Evolutionary conservation across 2,888 invertebrate genomes (phyloP), one percentile per base, ranked within the genome.

Genomic region (Deilephila porcellus): DNA sequence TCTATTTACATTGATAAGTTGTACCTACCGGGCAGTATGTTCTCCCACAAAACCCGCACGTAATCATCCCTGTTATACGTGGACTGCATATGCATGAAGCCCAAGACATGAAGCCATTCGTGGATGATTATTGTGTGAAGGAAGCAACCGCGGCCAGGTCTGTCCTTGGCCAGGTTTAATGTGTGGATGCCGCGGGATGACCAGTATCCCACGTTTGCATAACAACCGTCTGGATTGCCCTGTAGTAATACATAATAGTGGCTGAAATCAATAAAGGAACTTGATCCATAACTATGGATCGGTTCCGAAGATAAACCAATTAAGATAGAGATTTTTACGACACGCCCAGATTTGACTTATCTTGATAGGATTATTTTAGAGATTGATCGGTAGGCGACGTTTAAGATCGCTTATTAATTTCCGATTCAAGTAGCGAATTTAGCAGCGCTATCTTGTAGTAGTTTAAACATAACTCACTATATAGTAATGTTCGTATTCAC

Each of bases 41-140:
- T 97, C 74, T 96, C 96, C 92, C 96, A 96, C 74, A 95, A 93
- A 77, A 98, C 97, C 76, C 93, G 93, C 8, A 98, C 97, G 86
- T 96, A 94, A 0, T 91, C 75, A 72, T 94, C 91, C 20, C 94
- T 85, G 82, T 94, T 80, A 79, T 88, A 81, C 0, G 94, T 93
- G 60, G 93, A 91, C 78, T 94, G 94, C 94, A 94, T 94, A 82
- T 94, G 94, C 0, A 92, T 80, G 88, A 94, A 94, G 73, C 94
- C 94, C 0, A 94, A 87, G 81, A 93, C 92, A 79, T 94, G 94
- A 90, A 93, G 95, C 84, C 97, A 95, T 88, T 98, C 98, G 90
- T 98, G 97, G 25, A 97, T 95, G 73, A 97, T 96, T 78, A 96
- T 96, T 19, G 97, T 96, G 82, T 95, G 95, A 0, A 94, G 90